A percentile compares a stretch with the other conserved stretches of the same genome.
These are phyloP conservation scores for Engystomops pustulosus DNA, from an alignment of 2,113 vertebrate species.

Conservation along the genomic window DNA sequence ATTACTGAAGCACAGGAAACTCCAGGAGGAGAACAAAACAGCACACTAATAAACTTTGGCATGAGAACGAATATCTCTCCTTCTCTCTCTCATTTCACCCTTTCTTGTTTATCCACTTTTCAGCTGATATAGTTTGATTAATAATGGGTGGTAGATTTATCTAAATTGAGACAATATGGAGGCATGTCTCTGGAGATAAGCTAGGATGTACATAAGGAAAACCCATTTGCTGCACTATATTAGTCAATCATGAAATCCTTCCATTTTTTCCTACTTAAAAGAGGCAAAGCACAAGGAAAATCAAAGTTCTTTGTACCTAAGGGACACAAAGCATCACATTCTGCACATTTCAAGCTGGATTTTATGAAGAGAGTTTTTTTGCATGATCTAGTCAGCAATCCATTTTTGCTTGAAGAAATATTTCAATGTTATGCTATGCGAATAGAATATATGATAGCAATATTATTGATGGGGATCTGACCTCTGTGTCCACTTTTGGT, in stretches of 20 bases:
- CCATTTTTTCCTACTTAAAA: neutral
- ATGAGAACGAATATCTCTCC: conserved; percentile 25
- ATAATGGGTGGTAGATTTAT: neutral
- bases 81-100: neutral
- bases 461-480: neutral
- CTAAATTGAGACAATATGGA: conserved; percentile 1
- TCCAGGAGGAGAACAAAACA: conserved; percentile 46
- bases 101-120: conserved; percentile 4
- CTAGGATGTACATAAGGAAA: conserved; percentile 22
- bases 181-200: neutral
- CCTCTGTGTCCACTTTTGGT: neutral
- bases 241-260: neutral
- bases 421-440: neutral
- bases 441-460: neutral
- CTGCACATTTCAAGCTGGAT: neutral
- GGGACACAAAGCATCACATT: neutral
- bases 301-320: neutral
- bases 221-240: neutral
- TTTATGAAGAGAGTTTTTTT: neutral
- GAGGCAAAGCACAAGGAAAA: neutral
- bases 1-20: conserved; percentile 48
- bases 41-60: conserved; percentile 44
- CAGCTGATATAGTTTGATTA: neutral
- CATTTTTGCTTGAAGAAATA: neutral
- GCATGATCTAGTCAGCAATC: neutral